Percentiles rank a stretch among this genome's conserved stretches.
Evolutionary conservation across 2,113 vertebrate genomes (phyloP).

Genomic region (mouse (Mus musculus)): GRCm39 chr13:26171501-26172000

Average conservation of each 20-base stretch:
- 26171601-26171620: background rate
- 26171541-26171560: background rate
- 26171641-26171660: background rate
- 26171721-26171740: background rate
- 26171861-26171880: background rate
- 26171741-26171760: conserved; percentile 17
- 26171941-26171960: background rate
- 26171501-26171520: too few relatives aligned
- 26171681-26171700: background rate
- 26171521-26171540: background rate
- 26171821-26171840: background rate
- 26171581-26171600: background rate
- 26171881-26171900: background rate
- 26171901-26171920: background rate
- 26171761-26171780: background rate
- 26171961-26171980: background rate
- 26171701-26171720: background rate
- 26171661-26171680: background rate
- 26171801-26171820: background rate
- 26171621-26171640: background rate
- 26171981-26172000: background rate
- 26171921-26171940: background rate
- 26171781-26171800: background rate
- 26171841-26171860: background rate
- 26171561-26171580: background rate